phyloP scores from a whole-genome alignment of 2,797 vertebrate species.

The Rachycentron canadum region DNA sequence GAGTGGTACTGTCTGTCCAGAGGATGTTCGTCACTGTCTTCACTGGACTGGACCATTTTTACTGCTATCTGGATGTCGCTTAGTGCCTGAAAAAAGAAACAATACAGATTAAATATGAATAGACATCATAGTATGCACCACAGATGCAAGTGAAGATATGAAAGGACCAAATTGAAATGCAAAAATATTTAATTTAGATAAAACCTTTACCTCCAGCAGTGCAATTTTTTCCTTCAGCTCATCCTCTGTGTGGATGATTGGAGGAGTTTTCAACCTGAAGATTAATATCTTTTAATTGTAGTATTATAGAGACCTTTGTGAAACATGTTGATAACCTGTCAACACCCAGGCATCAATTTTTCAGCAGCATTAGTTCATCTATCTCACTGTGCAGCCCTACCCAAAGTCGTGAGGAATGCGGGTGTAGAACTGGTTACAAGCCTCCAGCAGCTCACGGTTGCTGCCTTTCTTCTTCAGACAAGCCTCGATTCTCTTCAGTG shows the following conservation, averaged over 20 bases:
- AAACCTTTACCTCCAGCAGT: slow-evolving; percentile 88
- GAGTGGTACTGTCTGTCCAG: slow-evolving; percentile 89
- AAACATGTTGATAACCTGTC: not conserved
- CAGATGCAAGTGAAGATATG: not conserved
- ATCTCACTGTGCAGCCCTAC: slow-evolving; percentile 64
- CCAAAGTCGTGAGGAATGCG: slow-evolving; percentile 95
- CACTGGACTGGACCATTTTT: slow-evolving; percentile 87
- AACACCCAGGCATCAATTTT: not conserved
- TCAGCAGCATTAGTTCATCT: not conserved
- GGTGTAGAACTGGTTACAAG: slow-evolving; percentile 95
- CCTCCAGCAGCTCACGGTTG: slow-evolving; percentile 85
- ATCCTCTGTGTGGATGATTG: slow-evolving; percentile 85
- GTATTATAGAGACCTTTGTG: not conserved
- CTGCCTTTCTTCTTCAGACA: slow-evolving; percentile 87
- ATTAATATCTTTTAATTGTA: slow-evolving; percentile 13
- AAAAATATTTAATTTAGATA: not conserved
- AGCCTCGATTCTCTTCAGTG: slow-evolving; percentile 89
- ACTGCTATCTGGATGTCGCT: slow-evolving; percentile 92
- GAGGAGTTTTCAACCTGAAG: slow-evolving; percentile 85
- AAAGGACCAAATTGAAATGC: not conserved
- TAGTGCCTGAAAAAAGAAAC: slow-evolving; percentile 78
- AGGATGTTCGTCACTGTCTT: slow-evolving; percentile 84
- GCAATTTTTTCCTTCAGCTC: slow-evolving; percentile 90
- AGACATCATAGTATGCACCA: not conserved
- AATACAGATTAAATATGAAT: not conserved